These are phyloP conservation scores for Varanus salvator DNA, from an alignment of 2,113 vertebrate genomes.

Conservation along the genomic window DNA sequence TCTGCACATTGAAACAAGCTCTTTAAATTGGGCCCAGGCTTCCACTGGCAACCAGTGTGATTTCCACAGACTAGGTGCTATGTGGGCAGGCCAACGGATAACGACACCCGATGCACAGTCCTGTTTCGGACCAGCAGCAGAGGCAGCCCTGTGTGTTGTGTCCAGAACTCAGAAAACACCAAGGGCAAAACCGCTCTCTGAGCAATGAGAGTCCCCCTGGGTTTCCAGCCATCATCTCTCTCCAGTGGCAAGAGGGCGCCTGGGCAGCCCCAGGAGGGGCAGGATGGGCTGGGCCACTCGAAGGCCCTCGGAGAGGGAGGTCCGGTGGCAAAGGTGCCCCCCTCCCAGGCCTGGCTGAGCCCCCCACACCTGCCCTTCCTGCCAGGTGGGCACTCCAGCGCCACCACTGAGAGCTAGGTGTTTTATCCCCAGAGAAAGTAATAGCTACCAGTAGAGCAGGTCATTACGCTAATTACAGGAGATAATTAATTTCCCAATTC, in stretches of 20 bases:
- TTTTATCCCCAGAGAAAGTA: slow-evolving; percentile 77
- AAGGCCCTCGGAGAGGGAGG: too few species aligned
- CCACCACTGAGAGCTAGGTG: slow-evolving; percentile 65
- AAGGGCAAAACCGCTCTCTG: background rate
- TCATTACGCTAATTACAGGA: slow-evolving; percentile 79
- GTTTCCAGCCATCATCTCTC: background rate
- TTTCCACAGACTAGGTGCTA: too few species aligned
- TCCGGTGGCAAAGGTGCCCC: background rate
- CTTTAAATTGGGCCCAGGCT: too few species aligned
- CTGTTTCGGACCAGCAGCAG: too few species aligned
- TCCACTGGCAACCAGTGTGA: too few species aligned
- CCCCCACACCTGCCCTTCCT: background rate
- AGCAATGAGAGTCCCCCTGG: background rate
- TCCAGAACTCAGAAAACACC: too few species aligned
- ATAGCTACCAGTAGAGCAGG: slow-evolving; percentile 77
- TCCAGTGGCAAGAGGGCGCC: too few species aligned
- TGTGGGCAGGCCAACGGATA: too few species aligned
- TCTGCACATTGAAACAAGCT: too few species aligned
- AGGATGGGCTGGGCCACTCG: background rate
- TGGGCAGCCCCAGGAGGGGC: background rate
- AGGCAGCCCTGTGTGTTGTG: too few species aligned
- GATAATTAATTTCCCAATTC: slow-evolving; percentile 79
- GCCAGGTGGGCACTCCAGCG: slow-evolving; percentile 39
- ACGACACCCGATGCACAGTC: too few species aligned
- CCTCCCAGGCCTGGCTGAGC: background rate